A percentile compares a stretch with the other conserved stretches of the same genome.
phyloP scores from a whole-genome alignment of 2,888 invertebrate genomes.

The Hypsopygia costalis region DNA sequence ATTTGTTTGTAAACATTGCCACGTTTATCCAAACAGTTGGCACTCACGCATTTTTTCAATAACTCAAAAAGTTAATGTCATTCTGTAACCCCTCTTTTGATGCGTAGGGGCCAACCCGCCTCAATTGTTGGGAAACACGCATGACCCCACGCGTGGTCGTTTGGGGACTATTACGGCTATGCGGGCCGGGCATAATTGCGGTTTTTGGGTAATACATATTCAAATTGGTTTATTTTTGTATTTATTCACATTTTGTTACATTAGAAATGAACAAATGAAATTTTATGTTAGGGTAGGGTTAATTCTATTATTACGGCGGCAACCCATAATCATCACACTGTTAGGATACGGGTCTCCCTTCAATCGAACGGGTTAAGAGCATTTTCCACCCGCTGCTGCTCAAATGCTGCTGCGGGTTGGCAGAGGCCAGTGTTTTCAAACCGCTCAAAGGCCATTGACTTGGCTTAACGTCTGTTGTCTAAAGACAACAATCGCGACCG shows the following conservation, averaged over 20 bases:
- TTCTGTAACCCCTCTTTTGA: conserved; percentile 8
- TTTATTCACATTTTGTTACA: conserved; percentile 1
- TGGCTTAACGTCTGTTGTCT: too few relatives aligned
- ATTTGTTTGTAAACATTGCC: too few relatives aligned
- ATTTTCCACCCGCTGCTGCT: too few relatives aligned
- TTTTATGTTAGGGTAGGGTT: too few relatives aligned
- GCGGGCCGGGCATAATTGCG: conserved; percentile 8
- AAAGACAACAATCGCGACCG: too few relatives aligned
- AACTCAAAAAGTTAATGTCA: conserved; percentile 18
- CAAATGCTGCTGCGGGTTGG: too few relatives aligned
- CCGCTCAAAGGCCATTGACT: too few relatives aligned
- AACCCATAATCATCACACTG: too few relatives aligned
- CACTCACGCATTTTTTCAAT: conserved; percentile 17
- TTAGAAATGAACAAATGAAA: not conserved
- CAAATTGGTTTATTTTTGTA: not conserved
- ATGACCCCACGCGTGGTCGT: conserved; percentile 12
- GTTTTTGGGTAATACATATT: conserved; percentile 4
- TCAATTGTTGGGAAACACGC: conserved; percentile 12
- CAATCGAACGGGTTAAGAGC: too few relatives aligned
- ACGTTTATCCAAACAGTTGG: not conserved
- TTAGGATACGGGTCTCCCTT: too few relatives aligned
- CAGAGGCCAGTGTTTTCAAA: too few relatives aligned
- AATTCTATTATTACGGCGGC: too few relatives aligned
- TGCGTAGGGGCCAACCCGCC: conserved; percentile 1
- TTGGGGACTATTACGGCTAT: conserved; percentile 5